These are phyloP conservation scores for Perdita meconis DNA, from an alignment of 2,888 invertebrate genomes.

Conservation along the genomic window DNA sequence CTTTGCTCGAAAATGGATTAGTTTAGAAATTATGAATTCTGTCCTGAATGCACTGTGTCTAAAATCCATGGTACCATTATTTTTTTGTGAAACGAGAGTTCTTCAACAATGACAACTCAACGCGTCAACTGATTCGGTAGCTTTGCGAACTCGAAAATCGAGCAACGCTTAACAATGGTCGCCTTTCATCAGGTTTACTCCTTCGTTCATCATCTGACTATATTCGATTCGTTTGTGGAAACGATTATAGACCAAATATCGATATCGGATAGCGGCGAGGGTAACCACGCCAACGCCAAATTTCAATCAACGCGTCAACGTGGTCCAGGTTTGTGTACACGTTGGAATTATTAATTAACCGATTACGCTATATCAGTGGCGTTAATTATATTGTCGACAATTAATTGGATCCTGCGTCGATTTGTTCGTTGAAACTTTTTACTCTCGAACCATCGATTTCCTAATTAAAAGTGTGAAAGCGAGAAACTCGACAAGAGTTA, in stretches of 20 bases:
- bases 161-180: no score
- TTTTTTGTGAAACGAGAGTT: no score
- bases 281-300: neutral
- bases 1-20: no score
- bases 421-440: neutral
- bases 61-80: no score
- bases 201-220: neutral
- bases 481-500: neutral
- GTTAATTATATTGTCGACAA: slow-evolving; percentile 10
- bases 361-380: slow-evolving; percentile 16
- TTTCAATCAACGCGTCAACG: slow-evolving; percentile 22
- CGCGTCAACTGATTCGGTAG: no score
- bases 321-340: slow-evolving; percentile 2
- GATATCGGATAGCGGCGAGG: neutral
- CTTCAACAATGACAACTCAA: no score
- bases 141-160: no score
- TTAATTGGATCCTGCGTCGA: neutral
- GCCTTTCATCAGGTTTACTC: no score
- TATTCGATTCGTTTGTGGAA: neutral
- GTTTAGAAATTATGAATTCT: no score
- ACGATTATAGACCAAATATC: neutral
- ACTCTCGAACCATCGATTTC: neutral
- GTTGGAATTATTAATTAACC: slow-evolving; percentile 26
- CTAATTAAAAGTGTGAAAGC: neutral
- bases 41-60: no score